Conservation (phyloP, 2,888 invertebrate genomes). For the Uloborus plumipes region DNA sequence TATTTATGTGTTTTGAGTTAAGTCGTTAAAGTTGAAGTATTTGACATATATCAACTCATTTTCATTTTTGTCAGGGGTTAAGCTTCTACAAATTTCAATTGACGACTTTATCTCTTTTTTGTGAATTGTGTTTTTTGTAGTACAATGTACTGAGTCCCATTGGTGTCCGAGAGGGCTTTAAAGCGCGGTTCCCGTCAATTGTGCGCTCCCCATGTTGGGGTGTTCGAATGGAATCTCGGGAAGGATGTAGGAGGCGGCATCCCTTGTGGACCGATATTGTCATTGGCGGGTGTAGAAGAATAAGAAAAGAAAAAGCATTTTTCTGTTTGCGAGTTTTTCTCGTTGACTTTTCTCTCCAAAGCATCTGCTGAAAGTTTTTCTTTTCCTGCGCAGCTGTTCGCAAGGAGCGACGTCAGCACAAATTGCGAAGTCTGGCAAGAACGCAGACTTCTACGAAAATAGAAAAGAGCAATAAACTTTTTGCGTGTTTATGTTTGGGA, state of each 20-base stretch:
- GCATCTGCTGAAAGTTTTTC: conserved; percentile 45
- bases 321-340: conserved; percentile 18
- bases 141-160: no score
- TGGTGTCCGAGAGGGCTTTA: no score
- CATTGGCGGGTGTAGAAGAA: conserved; percentile 31
- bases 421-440: neutral
- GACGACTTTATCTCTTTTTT: no score
- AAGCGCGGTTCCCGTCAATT: no score
- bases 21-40: no score
- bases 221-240: conserved; percentile 25
- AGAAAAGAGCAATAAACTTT: conserved; percentile 13
- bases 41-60: no score
- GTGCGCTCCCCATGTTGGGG: conserved; percentile 2
- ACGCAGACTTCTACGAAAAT: conserved; percentile 6
- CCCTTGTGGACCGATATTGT: conserved; percentile 19
- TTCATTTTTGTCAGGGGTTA: no score
- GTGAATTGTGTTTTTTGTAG: no score
- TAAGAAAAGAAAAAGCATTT: conserved; percentile 28
- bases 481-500: no score
- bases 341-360: conserved; percentile 20
- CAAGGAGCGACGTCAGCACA: conserved; percentile 17
- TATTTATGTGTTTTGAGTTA: no score
- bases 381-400: conserved; percentile 51
- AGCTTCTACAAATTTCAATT: no score
- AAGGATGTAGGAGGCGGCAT: conserved; percentile 36